Percentiles rank a stretch among this genome's conserved stretches.
Conservation (phyloP, 1,140 invertebrate genomes). For the Spodoptera frugiperda region DNA sequence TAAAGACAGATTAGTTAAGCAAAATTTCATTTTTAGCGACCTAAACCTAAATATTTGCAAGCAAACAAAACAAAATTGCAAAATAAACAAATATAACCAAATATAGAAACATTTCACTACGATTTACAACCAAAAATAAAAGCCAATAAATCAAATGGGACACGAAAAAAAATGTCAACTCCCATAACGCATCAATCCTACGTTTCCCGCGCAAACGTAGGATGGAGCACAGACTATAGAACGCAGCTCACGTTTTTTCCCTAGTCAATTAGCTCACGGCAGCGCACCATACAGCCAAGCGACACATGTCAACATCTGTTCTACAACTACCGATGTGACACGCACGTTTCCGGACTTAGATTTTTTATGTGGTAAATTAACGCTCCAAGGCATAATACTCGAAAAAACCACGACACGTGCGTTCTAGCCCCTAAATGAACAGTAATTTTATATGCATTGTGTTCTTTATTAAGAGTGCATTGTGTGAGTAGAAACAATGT, state of each 20-base stretch:
- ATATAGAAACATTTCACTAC: constrained; percentile 1
- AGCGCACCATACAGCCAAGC: constrained; percentile 55
- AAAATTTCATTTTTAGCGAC: no score
- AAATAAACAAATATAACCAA: neutral
- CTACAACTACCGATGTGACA: constrained; percentile 73
- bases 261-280: constrained; percentile 77
- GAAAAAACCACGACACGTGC: constrained; percentile 71
- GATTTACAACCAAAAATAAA: constrained; percentile 34
- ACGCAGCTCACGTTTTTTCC: constrained; percentile 65
- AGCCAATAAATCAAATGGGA: constrained; percentile 36
- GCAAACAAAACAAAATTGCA: neutral
- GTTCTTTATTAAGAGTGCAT: constrained; percentile 29
- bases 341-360: constrained; percentile 75
- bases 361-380: constrained; percentile 82
- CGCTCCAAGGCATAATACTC: constrained; percentile 64
- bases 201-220: constrained; percentile 41
- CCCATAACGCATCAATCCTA: constrained; percentile 43
- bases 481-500: constrained; percentile 10
- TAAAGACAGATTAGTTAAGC: no score
- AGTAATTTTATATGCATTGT: constrained; percentile 45
- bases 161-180: constrained; percentile 33
- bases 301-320: constrained; percentile 84
- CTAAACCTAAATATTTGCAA: neutral
- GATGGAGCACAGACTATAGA: constrained; percentile 36
- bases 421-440: constrained; percentile 51